Evolutionary conservation across 2,113 vertebrate species (phyloP), one percentile per base, ranked within the genome.

Genomic region (Psittacara wagleri): DNA sequence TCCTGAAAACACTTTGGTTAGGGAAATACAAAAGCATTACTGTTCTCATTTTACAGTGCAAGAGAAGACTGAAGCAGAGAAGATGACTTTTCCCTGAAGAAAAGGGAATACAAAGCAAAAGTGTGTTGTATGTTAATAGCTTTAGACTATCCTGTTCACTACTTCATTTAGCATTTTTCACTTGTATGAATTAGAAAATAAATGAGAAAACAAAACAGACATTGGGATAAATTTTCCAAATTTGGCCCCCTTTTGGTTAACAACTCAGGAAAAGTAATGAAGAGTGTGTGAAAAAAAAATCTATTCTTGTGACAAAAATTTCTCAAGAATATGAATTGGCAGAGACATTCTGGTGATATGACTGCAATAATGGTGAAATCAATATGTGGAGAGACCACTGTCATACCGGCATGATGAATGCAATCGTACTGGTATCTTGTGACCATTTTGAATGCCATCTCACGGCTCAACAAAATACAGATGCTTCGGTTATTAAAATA

Each of bases 341-440:
- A 86, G 29, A 72, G 68, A 72, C 29, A 51, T 35, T 86, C 51
- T 79, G 68, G 39, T 83, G 74, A 87, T 93, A 78, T 11, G 54
- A 92, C 46, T 74, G 49, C 52, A 90, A 67, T 35, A 92, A 72
- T n/a, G 81, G 95, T 85, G 76, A 76, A 93, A 96, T 95, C 67
- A 94, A 31, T 61, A 81, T 80, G 94, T 35, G 59, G 44, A 90
- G n/a, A 91, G 44, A 62, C 51, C 64, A 59, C 2, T 88, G 90
- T 82, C 67, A 73, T 49, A 79, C 72, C 90, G 82, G 18, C 3
- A 5, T 17, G 54, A 95, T 75, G 78, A 92, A 93, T 70, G 88
- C 25, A 86, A 91, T 82, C 68, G 72, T 61, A 89, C 33, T 87
- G 72, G 55, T 61, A 92, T 92, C 83, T 93, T 67, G 49, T 77